phyloP scores from a whole-genome alignment of 1,140 invertebrate genomes.

The Leptoteleia sp. region DNA sequence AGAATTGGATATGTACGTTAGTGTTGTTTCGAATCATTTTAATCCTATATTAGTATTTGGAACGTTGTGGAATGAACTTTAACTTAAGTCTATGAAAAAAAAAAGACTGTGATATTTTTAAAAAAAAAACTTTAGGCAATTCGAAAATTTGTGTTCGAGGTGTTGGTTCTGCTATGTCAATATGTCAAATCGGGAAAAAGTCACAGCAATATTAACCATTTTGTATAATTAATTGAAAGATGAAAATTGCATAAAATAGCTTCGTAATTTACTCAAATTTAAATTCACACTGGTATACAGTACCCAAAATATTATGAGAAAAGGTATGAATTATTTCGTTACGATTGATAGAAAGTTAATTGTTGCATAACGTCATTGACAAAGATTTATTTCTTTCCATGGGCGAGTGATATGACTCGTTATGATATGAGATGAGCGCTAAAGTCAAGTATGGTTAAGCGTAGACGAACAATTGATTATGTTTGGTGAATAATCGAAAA shows the following conservation, averaged over 20 bases:
- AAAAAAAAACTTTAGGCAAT: constrained; percentile 8
- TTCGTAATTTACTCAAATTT: constrained; percentile 8
- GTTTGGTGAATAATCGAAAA: constrained; percentile 24
- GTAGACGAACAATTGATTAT: constrained; percentile 11
- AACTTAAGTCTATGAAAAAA: constrained; percentile 34
- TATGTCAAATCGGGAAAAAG: constrained; percentile 12
- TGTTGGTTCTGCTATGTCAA: constrained; percentile 2
- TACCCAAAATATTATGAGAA: background rate
- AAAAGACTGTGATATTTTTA: constrained; percentile 44
- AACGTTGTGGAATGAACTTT: constrained; percentile 16
- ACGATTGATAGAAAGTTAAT: constrained; percentile 4
- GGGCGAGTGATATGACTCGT: background rate
- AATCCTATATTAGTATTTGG: background rate
- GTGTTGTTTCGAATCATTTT: too few species aligned
- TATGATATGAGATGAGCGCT: constrained; percentile 6
- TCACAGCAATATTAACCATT: constrained; percentile 36
- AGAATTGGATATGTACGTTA: too few species aligned
- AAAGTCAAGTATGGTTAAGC: constrained; percentile 6
- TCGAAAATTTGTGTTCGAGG: constrained; percentile 7
- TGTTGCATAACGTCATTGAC: background rate
- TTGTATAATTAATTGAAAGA: constrained; percentile 13
- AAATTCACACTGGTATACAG: constrained; percentile 5
- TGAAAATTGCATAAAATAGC: background rate
- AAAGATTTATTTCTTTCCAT: constrained; percentile 24
- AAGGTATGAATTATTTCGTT: background rate